These are phyloP conservation scores for Varanus salvator DNA, from an alignment of 2,113 vertebrate genomes.

Conservation along the genomic window DNA sequence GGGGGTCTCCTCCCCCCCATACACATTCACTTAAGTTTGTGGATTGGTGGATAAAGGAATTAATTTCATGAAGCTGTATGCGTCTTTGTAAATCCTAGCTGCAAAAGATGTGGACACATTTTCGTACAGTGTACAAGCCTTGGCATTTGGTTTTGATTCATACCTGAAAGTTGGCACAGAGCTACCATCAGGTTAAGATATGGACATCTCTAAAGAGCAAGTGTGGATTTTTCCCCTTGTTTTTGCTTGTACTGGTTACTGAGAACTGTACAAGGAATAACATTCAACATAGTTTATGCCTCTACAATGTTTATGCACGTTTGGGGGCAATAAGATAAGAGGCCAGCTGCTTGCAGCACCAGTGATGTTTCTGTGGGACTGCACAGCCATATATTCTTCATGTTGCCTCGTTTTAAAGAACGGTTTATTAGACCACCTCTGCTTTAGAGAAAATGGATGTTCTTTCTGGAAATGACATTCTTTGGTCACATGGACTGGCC, in stretches of 20 bases:
- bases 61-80: neutral
- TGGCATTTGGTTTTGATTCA: conserved; percentile 13
- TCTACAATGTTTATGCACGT: accelerated
- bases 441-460: too few relatives aligned
- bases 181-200: neutral
- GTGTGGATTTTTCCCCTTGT: neutral
- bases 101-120: neutral
- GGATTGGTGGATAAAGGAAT: neutral
- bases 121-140: neutral
- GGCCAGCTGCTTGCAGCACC: neutral
- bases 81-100: conserved; percentile 2
- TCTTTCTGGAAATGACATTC: too few relatives aligned
- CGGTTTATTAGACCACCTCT: conserved; percentile 24
- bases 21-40: neutral
- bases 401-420: neutral
- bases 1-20: too few relatives aligned
- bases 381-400: neutral
- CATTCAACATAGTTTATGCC: neutral
- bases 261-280: neutral
- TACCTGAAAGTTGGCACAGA: neutral
- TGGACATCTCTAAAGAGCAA: neutral
- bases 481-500: too few relatives aligned
- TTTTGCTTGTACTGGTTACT: neutral
- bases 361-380: neutral
- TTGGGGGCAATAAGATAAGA: conserved; percentile 15